phyloP scores from a whole-genome alignment of 2,113 vertebrate species.

The Malurus cyaneus region DNA sequence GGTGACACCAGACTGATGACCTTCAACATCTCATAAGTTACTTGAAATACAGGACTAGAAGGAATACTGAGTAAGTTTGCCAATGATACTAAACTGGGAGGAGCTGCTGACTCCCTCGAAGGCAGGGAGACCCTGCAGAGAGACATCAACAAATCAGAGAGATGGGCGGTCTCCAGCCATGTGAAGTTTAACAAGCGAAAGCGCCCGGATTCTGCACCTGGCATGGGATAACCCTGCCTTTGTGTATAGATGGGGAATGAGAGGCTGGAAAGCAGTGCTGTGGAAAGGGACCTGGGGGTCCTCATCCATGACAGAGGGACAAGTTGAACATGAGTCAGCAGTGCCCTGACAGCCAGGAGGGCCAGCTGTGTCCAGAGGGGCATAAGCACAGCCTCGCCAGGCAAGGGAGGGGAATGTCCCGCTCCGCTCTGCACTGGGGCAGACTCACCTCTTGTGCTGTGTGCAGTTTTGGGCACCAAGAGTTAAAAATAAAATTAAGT shows the following conservation, averaged over 20 bases:
- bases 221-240: background rate
- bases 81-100: background rate
- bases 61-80: background rate
- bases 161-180: fast-evolving
- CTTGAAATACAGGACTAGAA: background rate
- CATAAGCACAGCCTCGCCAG: background rate
- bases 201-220: background rate
- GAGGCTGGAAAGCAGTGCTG: background rate
- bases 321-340: background rate
- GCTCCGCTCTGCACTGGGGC: background rate
- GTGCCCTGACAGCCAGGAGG: background rate
- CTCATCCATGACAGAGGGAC: fast-evolving
- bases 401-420: background rate
- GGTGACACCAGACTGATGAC: no score
- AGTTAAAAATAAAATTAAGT: background rate
- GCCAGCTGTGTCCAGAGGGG: fast-evolving
- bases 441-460: fast-evolving
- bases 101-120: fast-evolving
- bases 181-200: background rate
- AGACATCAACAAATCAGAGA: background rate
- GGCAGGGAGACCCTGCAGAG: background rate
- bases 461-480: background rate
- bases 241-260: background rate
- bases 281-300: fast-evolving
- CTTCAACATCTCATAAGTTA: background rate